Evolutionary conservation across 2,888 invertebrate genomes (phyloP).

Genomic region (Metellina segmentata): DNA sequence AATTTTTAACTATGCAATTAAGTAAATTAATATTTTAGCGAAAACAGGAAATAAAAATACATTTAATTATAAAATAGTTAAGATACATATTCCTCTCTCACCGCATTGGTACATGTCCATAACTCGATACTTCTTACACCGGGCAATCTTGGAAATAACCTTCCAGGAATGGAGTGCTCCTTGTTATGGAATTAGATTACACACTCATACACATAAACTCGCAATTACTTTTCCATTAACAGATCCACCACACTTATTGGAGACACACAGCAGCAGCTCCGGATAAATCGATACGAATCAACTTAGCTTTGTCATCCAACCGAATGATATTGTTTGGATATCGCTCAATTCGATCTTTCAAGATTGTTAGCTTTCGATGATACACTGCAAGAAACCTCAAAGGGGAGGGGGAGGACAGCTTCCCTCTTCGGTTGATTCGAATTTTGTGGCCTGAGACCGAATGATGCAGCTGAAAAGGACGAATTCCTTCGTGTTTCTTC

Average conservation of each 20-base stretch:
- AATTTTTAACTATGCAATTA: no score
- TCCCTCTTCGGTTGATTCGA: background rate
- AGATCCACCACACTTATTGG: background rate
- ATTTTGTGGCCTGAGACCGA: background rate
- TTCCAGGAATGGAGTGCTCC: no score
- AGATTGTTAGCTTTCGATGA: background rate
- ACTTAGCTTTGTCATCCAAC: background rate
- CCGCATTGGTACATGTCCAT: no score
- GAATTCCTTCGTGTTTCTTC: background rate
- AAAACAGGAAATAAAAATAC: no score
- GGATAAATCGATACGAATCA: background rate
- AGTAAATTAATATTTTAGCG: no score
- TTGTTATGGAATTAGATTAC: background rate
- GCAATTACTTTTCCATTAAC: background rate
- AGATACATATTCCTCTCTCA: no score
- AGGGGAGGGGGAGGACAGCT: background rate
- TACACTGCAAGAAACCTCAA: background rate
- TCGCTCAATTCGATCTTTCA: background rate
- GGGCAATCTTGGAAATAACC: no score
- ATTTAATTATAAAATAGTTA: no score
- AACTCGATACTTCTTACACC: no score
- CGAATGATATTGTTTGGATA: background rate
- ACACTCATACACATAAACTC: background rate
- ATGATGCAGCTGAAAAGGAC: background rate
- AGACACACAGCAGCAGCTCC: background rate